Base-by-base conservation (phyloP, 2,113 vertebrate species). In the Oxyruncus cristatus region DNA sequence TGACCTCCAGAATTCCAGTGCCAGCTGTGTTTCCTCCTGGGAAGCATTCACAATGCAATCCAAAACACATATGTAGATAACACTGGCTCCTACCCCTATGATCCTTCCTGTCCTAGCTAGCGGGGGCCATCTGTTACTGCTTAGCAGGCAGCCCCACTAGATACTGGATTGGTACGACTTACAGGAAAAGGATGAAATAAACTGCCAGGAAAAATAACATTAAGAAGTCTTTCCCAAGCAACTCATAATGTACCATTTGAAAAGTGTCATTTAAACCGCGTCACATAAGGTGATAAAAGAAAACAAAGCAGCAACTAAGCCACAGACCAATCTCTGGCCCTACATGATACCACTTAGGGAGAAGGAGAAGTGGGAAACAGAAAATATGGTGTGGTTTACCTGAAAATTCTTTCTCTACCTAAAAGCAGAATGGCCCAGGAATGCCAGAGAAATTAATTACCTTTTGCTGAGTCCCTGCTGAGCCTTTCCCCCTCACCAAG, bases 71-170 rank as follows among this genome's bases (percentile, higher is more conserved):
- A 93, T 22, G 53, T 52, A 92, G 71, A 50, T 85, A 90, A 85
- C 67, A 65, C 77, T 67, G 80, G 28, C 89, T 95, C 53, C 71
- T 41, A 59, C 72, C 56, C 68, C n/a, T 42, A 9, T 42, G 71
- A 93, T 85, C 86, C 77, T 85, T 85, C 71, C 80, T 88, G 81
- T 84, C 61, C 85, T 87, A 20, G 5, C 91, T 88, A 86, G 53
- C 74, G 33, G 1, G 19, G 66, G 85, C 95, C 94, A 94, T 94
- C 94, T 92, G 78, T 85, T 74, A 46, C 65, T 80, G 77, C 89
- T 94, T 87, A 96, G 88, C 79, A 93, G 71, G 55, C 87, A 94
- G 68, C 49, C 46, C 62, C 72, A 42, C 81, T n/a, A 70, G 46
- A 41, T 56, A 68, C 47, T 70, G 78, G 52, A 78, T 23, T 75